These are phyloP conservation scores for Microctonus aethiopoides DNA, from an alignment of 2,888 invertebrate genomes.

Conservation along the genomic window DNA sequence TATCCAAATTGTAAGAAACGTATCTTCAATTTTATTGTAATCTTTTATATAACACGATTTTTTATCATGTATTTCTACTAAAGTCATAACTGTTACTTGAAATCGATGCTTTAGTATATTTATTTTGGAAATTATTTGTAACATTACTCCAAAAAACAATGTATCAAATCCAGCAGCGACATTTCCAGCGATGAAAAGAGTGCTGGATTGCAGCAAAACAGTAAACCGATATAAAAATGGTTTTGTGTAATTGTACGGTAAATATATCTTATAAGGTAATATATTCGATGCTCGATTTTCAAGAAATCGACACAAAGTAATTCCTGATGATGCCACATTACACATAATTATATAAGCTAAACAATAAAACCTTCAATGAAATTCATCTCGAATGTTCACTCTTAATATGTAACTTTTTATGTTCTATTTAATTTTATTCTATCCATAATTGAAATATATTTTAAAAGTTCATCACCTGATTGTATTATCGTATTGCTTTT, in stretches of 20 bases:
- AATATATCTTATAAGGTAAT: conserved; percentile 44
- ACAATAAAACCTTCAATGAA: not conserved
- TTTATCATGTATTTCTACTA: not conserved
- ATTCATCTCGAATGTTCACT: not conserved
- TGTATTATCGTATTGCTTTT: conserved; percentile 19
- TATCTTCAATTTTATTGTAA: not conserved
- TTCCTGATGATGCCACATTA: not conserved
- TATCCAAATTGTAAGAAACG: conserved; percentile 28
- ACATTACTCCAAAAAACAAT: conserved; percentile 47
- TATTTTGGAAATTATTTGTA: conserved; percentile 49
- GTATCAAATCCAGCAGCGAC: conserved; percentile 51
- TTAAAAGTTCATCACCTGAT: conserved; percentile 22
- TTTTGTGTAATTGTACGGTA: conserved; percentile 40
- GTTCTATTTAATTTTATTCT: not conserved
- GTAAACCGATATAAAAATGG: conserved; percentile 30
- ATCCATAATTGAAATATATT: no score
- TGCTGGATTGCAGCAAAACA: conserved; percentile 38
- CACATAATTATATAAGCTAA: not conserved
- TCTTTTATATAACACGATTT: not conserved
- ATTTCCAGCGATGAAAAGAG: conserved; percentile 12
- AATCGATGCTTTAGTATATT: conserved; percentile 51
- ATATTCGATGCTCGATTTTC: conserved; percentile 28
- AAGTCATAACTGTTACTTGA: conserved; percentile 14
- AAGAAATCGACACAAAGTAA: conserved; percentile 16
- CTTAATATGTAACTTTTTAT: no score